Evolutionary conservation across 2,113 vertebrate genomes (phyloP).

Genomic region (Zapus hudsonius): DNA sequence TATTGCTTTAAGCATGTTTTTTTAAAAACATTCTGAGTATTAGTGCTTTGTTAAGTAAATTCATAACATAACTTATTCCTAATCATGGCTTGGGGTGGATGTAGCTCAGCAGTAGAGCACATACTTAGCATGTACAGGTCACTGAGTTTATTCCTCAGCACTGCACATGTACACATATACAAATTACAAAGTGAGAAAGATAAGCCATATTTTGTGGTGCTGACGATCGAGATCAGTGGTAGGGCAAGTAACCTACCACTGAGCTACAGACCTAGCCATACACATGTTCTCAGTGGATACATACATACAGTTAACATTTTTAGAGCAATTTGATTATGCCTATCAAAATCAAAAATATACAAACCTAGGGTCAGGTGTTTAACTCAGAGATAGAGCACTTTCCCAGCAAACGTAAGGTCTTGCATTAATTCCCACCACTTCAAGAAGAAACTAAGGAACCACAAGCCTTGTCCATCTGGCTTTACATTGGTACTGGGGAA

Average conservation of each 20-base stretch:
- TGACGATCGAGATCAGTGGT: not conserved
- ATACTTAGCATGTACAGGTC: not conserved
- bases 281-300: not conserved
- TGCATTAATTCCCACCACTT: not conserved
- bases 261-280: no score
- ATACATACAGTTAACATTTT: not conserved
- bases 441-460: not conserved
- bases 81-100: not conserved
- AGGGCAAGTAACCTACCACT: not conserved
- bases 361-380: not conserved
- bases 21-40: not conserved
- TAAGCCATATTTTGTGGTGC: not conserved
- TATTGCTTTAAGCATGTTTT: not conserved
- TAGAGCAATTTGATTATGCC: not conserved
- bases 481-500: no score
- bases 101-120: not conserved
- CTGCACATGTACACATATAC: not conserved
- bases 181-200: not conserved
- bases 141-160: not conserved
- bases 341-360: slow-evolving; percentile 13
- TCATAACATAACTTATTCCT: not conserved
- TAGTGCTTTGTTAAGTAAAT: not conserved
- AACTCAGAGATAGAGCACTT: not conserved
- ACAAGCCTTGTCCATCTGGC: no score
- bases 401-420: not conserved